Conservation (phyloP, 1,140 invertebrate species). For the Tribolium castaneum region DNA sequence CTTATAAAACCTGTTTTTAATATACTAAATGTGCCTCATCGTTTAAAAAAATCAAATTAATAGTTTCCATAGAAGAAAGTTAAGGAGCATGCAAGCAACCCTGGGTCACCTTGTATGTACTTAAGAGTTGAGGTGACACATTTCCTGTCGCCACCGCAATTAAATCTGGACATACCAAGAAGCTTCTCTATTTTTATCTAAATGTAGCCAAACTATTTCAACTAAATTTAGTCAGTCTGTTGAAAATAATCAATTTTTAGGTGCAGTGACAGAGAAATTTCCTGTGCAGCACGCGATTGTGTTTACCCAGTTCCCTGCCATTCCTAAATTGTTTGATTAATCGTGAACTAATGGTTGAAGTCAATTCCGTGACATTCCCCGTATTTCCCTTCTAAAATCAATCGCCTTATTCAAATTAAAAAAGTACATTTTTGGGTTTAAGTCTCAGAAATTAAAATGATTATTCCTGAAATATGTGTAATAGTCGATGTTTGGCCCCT, state of each 20-base stretch:
- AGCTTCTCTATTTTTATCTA: conserved; percentile 5
- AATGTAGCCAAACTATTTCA: neutral
- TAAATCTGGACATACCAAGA: conserved; percentile 1
- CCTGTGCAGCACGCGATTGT: neutral
- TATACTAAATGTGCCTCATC: too few relatives aligned
- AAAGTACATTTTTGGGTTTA: too few relatives aligned
- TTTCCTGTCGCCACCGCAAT: conserved; percentile 16
- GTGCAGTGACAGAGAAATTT: neutral
- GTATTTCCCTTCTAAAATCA: neutral
- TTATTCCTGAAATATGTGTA: too few relatives aligned
- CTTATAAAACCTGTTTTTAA: too few relatives aligned
- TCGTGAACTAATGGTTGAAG: neutral
- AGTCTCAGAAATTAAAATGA: too few relatives aligned
- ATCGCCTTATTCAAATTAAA: neutral
- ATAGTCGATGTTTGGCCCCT: too few relatives aligned
- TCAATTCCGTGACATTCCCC: neutral
- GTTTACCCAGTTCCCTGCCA: neutral
- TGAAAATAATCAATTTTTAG: too few relatives aligned
- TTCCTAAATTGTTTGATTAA: neutral
- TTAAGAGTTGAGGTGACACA: too few relatives aligned
- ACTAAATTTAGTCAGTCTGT: neutral
- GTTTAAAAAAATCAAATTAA: too few relatives aligned
- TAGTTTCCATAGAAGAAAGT: too few relatives aligned
- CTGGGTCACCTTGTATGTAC: too few relatives aligned
- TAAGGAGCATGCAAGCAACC: too few relatives aligned